Conservation (phyloP, 2,797 vertebrate species). For the Chrosomus eos region DNA sequence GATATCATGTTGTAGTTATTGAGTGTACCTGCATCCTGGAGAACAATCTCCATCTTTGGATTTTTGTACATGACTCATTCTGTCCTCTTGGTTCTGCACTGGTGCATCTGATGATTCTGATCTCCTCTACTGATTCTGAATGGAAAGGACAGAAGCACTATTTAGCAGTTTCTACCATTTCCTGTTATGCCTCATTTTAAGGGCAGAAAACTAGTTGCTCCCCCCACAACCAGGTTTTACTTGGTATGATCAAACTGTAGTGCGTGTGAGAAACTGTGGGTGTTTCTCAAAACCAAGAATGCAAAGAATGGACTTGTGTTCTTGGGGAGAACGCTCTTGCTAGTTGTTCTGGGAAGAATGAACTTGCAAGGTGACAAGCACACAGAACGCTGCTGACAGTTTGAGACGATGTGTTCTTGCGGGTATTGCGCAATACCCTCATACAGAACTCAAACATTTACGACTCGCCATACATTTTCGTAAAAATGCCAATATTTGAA, state of each 20-base stretch:
- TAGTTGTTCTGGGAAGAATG: too few species aligned
- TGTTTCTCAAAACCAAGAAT: too few species aligned
- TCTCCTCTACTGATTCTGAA: not conserved
- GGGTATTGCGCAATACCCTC: too few species aligned
- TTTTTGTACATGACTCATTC: not conserved
- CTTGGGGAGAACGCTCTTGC: too few species aligned
- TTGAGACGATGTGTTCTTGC: too few species aligned
- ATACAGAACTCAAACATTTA: too few species aligned
- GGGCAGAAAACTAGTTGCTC: not conserved
- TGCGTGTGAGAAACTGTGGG: too few species aligned
- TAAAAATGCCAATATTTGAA: too few species aligned
- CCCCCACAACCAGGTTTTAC: not conserved
- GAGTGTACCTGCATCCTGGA: not conserved
- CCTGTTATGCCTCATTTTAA: not conserved
- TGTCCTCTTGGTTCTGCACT: not conserved
- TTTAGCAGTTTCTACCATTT: not conserved
- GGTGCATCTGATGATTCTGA: not conserved
- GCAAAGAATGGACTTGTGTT: too few species aligned
- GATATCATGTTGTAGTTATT: not conserved
- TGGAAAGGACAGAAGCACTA: not conserved
- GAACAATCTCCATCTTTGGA: not conserved
- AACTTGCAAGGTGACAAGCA: too few species aligned
- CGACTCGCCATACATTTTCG: too few species aligned
- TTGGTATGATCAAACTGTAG: not conserved
- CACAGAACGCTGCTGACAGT: too few species aligned